Percentiles rank a stretch among this genome's conserved stretches.
phyloP scores from a whole-genome alignment of 2,888 invertebrate genomes.

The Myathropa florea region DNA sequence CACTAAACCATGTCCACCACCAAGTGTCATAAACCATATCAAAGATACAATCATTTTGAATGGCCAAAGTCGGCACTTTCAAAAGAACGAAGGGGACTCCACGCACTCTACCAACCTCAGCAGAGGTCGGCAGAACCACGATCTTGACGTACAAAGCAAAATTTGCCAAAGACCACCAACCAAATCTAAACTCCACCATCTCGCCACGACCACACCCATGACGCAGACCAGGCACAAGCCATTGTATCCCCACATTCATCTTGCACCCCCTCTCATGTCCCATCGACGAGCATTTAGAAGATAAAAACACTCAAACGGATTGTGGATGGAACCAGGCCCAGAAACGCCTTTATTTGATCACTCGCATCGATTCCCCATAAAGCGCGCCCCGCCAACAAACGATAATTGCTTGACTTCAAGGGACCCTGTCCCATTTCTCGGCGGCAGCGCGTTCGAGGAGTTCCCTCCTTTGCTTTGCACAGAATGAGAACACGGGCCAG shows the following conservation, averaged over 20 bases:
- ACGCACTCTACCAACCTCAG: not conserved
- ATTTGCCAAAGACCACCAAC: not conserved
- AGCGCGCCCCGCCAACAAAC: slow-evolving; percentile 22
- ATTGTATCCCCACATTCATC: not conserved
- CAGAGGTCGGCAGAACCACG: no score
- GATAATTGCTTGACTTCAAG: slow-evolving; percentile 39
- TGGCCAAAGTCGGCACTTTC: not conserved
- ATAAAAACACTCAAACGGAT: not conserved
- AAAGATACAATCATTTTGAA: not conserved
- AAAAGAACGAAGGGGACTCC: not conserved
- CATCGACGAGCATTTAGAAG: not conserved
- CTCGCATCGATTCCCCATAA: slow-evolving; percentile 17
- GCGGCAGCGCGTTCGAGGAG: not conserved
- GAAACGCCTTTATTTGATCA: not conserved
- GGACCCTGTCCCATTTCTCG: slow-evolving; percentile 29
- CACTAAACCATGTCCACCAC: no score
- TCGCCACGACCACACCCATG: not conserved
- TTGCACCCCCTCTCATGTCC: not conserved
- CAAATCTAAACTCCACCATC: not conserved
- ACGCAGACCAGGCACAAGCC: not conserved
- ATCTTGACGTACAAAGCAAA: not conserved
- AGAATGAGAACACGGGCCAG: not conserved
- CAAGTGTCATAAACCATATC: not conserved
- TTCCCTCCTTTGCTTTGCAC: slow-evolving; percentile 9
- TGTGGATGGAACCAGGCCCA: not conserved